Conservation (phyloP, 2,888 invertebrate genomes). For the Harmothoe impar region DNA sequence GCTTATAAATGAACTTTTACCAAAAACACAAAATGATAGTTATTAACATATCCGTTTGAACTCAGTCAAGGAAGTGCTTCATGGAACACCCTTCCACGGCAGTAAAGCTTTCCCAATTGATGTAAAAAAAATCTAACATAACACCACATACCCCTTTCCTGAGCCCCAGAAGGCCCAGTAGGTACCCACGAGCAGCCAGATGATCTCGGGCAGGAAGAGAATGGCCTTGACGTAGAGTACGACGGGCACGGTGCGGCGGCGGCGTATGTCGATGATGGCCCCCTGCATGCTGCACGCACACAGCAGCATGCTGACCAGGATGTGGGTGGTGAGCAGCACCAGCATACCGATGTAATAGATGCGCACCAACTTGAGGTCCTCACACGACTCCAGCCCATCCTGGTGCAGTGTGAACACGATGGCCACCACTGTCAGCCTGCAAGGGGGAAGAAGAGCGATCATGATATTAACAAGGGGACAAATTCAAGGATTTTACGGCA, state of each 20-base stretch:
- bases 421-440: constrained; percentile 65
- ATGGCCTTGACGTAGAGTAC: constrained; percentile 88
- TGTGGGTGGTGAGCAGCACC: constrained; percentile 77
- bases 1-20: too few relatives aligned
- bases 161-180: constrained; percentile 88
- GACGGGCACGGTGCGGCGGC: constrained; percentile 88
- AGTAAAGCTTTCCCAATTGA: too few relatives aligned
- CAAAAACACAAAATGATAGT: too few relatives aligned
- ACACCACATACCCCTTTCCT: background rate
- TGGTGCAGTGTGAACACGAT: constrained; percentile 86
- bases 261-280: constrained; percentile 90
- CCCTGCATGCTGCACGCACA: constrained; percentile 84
- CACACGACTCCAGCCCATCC: constrained; percentile 87
- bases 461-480: too few relatives aligned
- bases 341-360: constrained; percentile 88
- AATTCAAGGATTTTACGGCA: too few relatives aligned
- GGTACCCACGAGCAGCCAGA: constrained; percentile 91
- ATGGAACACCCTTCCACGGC: too few relatives aligned
- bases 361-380: constrained; percentile 87
- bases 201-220: constrained; percentile 90
- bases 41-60: too few relatives aligned
- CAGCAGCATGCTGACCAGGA: constrained; percentile 79
- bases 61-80: too few relatives aligned
- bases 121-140: too few relatives aligned
- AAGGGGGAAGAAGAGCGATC: background rate